phyloP scores from a whole-genome alignment of 2,888 invertebrate species.

The Caenorhabditis sp. region DNA sequence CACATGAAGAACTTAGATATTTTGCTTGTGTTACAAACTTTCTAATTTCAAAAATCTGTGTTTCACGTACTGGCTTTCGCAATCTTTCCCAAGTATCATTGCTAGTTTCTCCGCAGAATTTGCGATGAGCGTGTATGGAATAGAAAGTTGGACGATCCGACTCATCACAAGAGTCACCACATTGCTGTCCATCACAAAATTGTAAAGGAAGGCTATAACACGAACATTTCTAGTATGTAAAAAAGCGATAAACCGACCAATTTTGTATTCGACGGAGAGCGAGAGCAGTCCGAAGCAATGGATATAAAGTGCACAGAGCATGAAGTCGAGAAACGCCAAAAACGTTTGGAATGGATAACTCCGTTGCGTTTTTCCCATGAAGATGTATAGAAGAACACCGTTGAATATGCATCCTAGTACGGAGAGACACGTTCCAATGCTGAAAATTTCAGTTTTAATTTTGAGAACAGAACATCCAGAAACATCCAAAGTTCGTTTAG shows the following conservation, averaged over 20 bases:
- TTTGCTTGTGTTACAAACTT: no score
- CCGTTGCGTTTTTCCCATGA: slow-evolving; percentile 48
- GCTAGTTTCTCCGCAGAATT: slow-evolving; percentile 65
- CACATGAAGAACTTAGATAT: no score
- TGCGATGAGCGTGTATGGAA: slow-evolving; percentile 71
- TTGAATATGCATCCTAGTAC: slow-evolving; percentile 65
- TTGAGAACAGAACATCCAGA: no score
- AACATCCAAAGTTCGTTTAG: no score
- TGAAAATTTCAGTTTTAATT: no score
- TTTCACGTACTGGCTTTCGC: slow-evolving; percentile 38
- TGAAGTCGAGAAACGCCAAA: slow-evolving; percentile 66
- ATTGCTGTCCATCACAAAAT: slow-evolving; percentile 58
- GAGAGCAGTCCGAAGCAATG: slow-evolving; percentile 60
- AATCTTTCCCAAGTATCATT: slow-evolving; percentile 43
- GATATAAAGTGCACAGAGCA: slow-evolving; percentile 67
- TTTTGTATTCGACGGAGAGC: slow-evolving; percentile 47
- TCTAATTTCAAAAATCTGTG: no score
- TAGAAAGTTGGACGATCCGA: slow-evolving; percentile 63
- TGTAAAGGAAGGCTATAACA: slow-evolving; percentile 57
- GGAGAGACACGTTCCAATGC: slow-evolving; percentile 64
- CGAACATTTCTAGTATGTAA: not conserved
- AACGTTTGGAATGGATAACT: slow-evolving; percentile 63
- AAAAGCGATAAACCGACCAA: slow-evolving; percentile 40
- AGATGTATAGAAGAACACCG: slow-evolving; percentile 63
- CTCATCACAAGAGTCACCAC: slow-evolving; percentile 58